Evolutionary conservation across 2,888 invertebrate species (phyloP).

Genomic region (Nebria salina): DNA sequence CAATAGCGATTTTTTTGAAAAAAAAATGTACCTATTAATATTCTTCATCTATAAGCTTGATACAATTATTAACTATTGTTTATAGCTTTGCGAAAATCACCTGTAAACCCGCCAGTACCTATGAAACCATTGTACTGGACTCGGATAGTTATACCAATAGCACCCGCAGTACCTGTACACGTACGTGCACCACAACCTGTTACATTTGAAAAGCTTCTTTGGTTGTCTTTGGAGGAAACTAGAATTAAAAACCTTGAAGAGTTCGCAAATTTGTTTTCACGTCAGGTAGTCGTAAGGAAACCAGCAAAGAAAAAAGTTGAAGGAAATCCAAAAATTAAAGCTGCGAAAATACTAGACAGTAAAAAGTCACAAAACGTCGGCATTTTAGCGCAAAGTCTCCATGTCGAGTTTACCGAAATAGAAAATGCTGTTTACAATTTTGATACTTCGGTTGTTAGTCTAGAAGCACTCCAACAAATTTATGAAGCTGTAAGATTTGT

Average conservation of each 20-base stretch:
- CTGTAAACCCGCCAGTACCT: conserved; percentile 84
- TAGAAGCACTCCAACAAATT: conserved; percentile 91
- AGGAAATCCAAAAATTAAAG: conserved; percentile 77
- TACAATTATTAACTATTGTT: conserved; percentile 49
- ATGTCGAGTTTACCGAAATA: conserved; percentile 87
- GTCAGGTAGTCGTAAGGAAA: conserved; percentile 81
- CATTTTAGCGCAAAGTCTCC: conserved; percentile 90
- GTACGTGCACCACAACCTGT: conserved; percentile 57
- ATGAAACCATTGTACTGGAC: conserved; percentile 99
- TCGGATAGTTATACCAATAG: conserved; percentile 74
- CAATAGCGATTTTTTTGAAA: too few relatives aligned
- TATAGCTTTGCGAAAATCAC: conserved; percentile 80
- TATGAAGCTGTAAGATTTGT: conserved; percentile 80
- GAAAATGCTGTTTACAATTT: conserved; percentile 93
- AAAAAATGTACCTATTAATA: too few relatives aligned
- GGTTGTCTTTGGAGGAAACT: conserved; percentile 85
- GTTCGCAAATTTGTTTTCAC: conserved; percentile 88
- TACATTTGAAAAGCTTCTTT: conserved; percentile 61
- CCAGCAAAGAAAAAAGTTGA: conserved; percentile 76
- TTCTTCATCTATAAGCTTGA: too few relatives aligned
- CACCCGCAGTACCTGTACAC: conserved; percentile 56
- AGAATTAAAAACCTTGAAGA: conserved; percentile 83
- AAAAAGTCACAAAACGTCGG: conserved; percentile 95
- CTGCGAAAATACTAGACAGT: conserved; percentile 88
- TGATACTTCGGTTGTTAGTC: conserved; percentile 87